Evolutionary conservation across 2,888 invertebrate genomes (phyloP), one percentile per base, ranked within the genome.

Genomic region (Pseudococcus jackbeardsleyi): DNA sequence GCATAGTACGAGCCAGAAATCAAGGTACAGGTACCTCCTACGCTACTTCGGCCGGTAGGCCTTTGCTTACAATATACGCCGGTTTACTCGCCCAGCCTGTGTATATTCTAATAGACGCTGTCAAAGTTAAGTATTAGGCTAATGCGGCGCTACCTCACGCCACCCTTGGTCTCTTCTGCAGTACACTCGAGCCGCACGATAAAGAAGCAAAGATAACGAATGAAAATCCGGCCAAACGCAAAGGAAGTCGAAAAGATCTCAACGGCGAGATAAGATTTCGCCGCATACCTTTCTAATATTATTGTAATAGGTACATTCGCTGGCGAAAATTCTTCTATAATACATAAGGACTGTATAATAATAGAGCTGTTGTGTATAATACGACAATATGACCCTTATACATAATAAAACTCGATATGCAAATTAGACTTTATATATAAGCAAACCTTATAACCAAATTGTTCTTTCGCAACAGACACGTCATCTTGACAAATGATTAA

Each of bases 371-470:
- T 82, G 46, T 46, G 79, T 33, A 46, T 82, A 82, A 82, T 46
- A 82, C 79, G 79, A 82, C 79, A 82, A 82, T 82, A 82, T 82
- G 79, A 82, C 79, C 79, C 79, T 82, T 82, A 82, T 82, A 82
- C 79, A 82, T 82, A 82, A 82, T 82, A 82, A 77, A 82, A 82
- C 79, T 82, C 79, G 79, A 82, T 82, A 82, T 82, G 79, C 79
- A 82, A 82, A 82, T 82, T 82, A 82, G 46, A 82, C 79, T 33
- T 33, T 46, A 6, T 72, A 6, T 72, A 72, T 26, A 42, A 82
- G 19, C 42, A 82, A 82, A 82, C 79, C 79, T 82, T 46, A 42
- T 42, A 46, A 42, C 79, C 79, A 82, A 82, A 82, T 82, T 15
- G 19, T 46, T 46, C 79, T 82, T 82, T 82, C 42, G 46, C 8